Percentiles rank a stretch among this genome's conserved stretches.
phyloP scores from a whole-genome alignment of 2,113 vertebrate genomes.

The Pomatorhinus ruficollis region DNA sequence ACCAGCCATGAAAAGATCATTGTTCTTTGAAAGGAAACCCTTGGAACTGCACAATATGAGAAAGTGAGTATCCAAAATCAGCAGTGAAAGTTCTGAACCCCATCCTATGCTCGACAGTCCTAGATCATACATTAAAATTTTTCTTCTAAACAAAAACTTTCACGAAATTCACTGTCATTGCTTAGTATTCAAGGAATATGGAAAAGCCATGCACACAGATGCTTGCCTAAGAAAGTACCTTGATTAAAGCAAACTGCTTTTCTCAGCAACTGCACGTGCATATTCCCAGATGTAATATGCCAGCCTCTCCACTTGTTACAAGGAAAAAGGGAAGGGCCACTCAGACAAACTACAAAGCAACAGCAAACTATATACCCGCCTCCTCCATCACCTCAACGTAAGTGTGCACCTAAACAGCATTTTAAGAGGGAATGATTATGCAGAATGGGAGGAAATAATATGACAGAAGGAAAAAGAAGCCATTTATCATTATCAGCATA shows the following conservation, averaged over 20 bases:
- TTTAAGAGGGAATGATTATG: background rate
- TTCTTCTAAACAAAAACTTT: background rate
- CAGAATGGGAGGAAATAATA: background rate
- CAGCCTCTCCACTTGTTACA: background rate
- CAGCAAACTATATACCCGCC: background rate
- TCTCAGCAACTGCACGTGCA: background rate
- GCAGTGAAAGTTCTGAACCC: background rate
- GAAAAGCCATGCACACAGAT: background rate
- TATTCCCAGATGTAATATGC: background rate
- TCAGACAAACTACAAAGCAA: background rate
- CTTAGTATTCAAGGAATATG: background rate
- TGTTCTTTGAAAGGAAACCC: background rate
- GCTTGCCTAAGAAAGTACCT: background rate
- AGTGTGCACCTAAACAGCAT: background rate
- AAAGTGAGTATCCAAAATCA: background rate
- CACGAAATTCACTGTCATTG: background rate
- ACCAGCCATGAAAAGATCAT: background rate
- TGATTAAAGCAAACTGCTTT: conserved; percentile 13
- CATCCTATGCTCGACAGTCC: background rate
- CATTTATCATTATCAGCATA: background rate
- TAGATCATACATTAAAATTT: background rate
- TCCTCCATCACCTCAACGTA: background rate
- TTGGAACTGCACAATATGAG: background rate
- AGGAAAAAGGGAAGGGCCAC: background rate
- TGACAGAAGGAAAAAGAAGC: background rate